Evolutionary conservation across 1,140 invertebrate species (phyloP).

Genomic region (Diplogasteroides magnus): DNA sequence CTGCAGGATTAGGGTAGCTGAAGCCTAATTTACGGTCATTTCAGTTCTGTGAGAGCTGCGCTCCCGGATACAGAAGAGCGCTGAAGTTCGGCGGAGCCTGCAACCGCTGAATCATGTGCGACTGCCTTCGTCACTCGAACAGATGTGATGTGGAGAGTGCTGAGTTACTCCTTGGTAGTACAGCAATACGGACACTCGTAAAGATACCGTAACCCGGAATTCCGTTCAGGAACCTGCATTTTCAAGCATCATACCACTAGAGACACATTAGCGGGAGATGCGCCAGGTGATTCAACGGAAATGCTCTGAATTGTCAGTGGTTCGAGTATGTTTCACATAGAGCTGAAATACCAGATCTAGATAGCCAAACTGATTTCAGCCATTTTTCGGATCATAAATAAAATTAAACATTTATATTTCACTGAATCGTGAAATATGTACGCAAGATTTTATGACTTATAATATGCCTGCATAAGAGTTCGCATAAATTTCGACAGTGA

Average conservation of each 20-base stretch:
- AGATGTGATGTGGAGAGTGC: constrained; percentile 84
- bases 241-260: constrained; percentile 91
- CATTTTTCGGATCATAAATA: too few relatives aligned
- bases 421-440: too few relatives aligned
- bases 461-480: too few relatives aligned
- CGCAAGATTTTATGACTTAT: too few relatives aligned
- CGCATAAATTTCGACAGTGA: too few relatives aligned
- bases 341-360: too few relatives aligned
- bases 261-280: constrained; percentile 87
- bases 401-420: too few relatives aligned
- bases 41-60: constrained; percentile 93
- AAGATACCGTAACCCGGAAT: neutral
- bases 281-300: constrained; percentile 85
- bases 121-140: constrained; percentile 89
- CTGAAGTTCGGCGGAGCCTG: constrained; percentile 83
- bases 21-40: too few relatives aligned
- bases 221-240: constrained; percentile 75
- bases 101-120: constrained; percentile 84
- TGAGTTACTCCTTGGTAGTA: too few relatives aligned
- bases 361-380: too few relatives aligned
- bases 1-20: too few relatives aligned
- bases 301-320: constrained; percentile 64
- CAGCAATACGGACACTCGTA: neutral
- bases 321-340: neutral
- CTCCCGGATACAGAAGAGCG: constrained; percentile 81